These are phyloP conservation scores for Melinopterus prodromus DNA, from an alignment of 2,888 invertebrate genomes.

Conservation along the genomic window DNA sequence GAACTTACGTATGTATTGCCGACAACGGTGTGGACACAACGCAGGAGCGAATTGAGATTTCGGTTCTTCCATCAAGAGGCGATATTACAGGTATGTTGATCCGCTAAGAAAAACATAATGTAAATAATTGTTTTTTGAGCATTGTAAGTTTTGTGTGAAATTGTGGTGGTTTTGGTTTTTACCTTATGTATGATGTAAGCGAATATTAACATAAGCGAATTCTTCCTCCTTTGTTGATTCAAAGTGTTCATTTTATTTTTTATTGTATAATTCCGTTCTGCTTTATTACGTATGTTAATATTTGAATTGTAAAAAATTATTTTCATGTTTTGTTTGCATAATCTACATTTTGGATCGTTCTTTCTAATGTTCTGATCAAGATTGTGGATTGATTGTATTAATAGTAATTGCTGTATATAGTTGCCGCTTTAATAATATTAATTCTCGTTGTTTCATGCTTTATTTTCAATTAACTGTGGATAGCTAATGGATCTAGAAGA, in stretches of 20 bases:
- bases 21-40: constrained; percentile 70
- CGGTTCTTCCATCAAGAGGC: constrained; percentile 61
- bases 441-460: constrained; percentile 4
- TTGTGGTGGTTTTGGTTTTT: background rate
- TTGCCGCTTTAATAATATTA: background rate
- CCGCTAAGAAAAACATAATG: background rate
- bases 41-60: constrained; percentile 70
- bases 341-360: background rate
- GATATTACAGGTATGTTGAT: constrained; percentile 57
- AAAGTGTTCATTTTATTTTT: too few species aligned
- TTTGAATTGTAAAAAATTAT: background rate
- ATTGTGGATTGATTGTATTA: constrained; percentile 6
- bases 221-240: too few species aligned
- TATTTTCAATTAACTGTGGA: background rate
- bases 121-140: background rate
- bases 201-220: too few species aligned
- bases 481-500: background rate
- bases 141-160: background rate
- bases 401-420: constrained; percentile 24
- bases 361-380: constrained; percentile 6
- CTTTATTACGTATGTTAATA: background rate
- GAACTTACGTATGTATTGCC: constrained; percentile 77
- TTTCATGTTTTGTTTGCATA: background rate
- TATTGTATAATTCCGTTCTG: too few species aligned
- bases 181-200: too few species aligned